These are phyloP conservation scores for Clivina fossor DNA, from an alignment of 2,888 invertebrate genomes.

Conservation along the genomic window DNA sequence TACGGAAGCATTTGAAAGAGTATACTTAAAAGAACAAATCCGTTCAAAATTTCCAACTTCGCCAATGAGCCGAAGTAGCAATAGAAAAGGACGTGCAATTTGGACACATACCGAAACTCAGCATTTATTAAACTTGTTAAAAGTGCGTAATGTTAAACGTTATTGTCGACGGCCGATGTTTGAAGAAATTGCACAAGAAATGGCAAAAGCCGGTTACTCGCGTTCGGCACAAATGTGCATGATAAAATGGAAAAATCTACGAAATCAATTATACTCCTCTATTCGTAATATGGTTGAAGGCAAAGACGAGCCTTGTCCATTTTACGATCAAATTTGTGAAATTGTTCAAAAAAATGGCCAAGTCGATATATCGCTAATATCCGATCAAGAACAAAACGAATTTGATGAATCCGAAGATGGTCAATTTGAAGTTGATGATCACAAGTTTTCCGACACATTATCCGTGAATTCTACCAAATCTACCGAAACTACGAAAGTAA, in stretches of 20 bases:
- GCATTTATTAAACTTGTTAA: constrained; percentile 15
- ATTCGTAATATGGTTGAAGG: constrained; percentile 25
- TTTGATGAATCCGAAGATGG: constrained; percentile 19
- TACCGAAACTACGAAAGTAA: too few relatives aligned
- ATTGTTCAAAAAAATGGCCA: constrained; percentile 22
- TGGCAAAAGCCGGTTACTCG: constrained; percentile 21
- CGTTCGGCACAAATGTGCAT: constrained; percentile 27
- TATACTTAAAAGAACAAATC: constrained; percentile 11
- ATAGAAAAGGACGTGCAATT: constrained; percentile 17
- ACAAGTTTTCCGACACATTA: neutral
- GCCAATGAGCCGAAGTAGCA: neutral
- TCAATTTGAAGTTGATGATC: constrained; percentile 9
- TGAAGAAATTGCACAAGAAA: constrained; percentile 28
- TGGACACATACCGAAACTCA: constrained; percentile 28
- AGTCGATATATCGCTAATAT: constrained; percentile 13
- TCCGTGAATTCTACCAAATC: too few relatives aligned
- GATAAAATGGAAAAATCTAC: constrained; percentile 31
- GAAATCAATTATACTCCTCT: constrained; percentile 18
- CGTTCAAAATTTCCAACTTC: neutral
- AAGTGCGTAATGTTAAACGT: constrained; percentile 19
- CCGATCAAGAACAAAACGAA: constrained; percentile 7
- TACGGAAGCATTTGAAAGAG: constrained; percentile 11
- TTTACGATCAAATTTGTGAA: constrained; percentile 27
- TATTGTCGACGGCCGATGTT: constrained; percentile 22
- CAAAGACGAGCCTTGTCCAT: constrained; percentile 24